Base-by-base conservation (phyloP, 2,888 invertebrate species). In the Seladonia tumulorum region DNA sequence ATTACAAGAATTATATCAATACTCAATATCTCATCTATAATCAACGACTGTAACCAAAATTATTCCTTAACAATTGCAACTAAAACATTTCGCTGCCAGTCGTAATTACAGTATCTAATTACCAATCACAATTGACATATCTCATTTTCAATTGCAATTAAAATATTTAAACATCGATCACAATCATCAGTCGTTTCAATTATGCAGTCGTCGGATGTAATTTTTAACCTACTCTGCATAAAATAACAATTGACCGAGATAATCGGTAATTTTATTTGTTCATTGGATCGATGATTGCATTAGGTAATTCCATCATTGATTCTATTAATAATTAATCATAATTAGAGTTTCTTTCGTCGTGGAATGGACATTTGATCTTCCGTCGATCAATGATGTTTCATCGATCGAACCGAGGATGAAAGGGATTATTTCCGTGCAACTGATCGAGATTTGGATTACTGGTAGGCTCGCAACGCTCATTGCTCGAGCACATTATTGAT, bases 381-480 rank as follows among this genome's bases (percentile, higher is more conserved):
- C 29, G 29, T 8, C 2, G 25, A 66, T 29, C 66, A 7, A 35
- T 35, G 35, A 60, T 18, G 18, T 66, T 29, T 29, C 35, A 29
- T 35, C 18, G 29, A 66, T 29, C 16, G 60, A 60, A 14, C 0
- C 3, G 14, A 18, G 29, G 18, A 66, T 2, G 29, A 18, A 18
- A 66, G 16, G 66, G 35, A 22, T n/a, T 53, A 66, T 29, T 35
- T 66, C 16, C 35, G 18, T 10, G 45, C 12, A 39, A 35, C 22
- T 35, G 53, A 73, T 73, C 49, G 18, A 12, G 53, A 76, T 76
- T 66, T 35, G 47, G 14, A 76, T 76, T 39, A 45, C 68, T n/a
- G 39, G 5, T 68, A 14, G 45, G 16, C 47, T 66, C 22, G 22
- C 42, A 22, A 47, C 49, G 16, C 35, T 49, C 76, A 39, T 47